A percentile compares a stretch with the other conserved stretches of the same genome.
phyloP scores from a whole-genome alignment of 2,888 invertebrate species.

The Drosophila paracracens region DNA sequence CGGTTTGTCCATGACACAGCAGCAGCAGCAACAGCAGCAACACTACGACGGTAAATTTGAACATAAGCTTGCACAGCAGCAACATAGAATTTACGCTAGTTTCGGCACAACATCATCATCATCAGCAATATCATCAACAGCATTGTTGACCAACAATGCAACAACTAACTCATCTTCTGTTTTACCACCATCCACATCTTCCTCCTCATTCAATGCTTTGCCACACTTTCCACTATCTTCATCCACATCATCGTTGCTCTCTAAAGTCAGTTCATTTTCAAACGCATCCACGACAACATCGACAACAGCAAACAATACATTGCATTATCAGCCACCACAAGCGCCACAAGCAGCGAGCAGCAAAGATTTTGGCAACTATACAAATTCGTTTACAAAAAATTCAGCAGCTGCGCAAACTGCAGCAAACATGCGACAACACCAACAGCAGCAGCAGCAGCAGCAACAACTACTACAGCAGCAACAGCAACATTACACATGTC shows the following conservation, averaged over 20 bases:
- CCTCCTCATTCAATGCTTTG: constrained; percentile 80
- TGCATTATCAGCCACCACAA: constrained; percentile 75
- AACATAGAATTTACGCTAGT: constrained; percentile 84
- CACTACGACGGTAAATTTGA: constrained; percentile 85
- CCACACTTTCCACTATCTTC: constrained; percentile 83
- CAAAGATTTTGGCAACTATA: constrained; percentile 73
- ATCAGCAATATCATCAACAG: constrained; percentile 47
- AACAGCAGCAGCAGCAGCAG: constrained; percentile 62
- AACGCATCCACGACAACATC: constrained; percentile 65
- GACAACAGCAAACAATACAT: constrained; percentile 56
- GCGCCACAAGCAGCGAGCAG: constrained; percentile 55
- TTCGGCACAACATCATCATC: constrained; percentile 79
- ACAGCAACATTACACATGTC: constrained; percentile 82
- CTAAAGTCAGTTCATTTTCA: constrained; percentile 83
- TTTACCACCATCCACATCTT: constrained; percentile 61
- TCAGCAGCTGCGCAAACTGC: constrained; percentile 77
- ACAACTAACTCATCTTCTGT: constrained; percentile 72
- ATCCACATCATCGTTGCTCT: constrained; percentile 83
- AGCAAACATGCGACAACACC: constrained; percentile 67
- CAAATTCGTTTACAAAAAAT: constrained; percentile 82
- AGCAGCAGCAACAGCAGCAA: constrained; percentile 81
- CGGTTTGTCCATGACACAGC: constrained; percentile 70
- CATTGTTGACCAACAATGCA: constrained; percentile 64
- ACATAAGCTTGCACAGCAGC: constrained; percentile 69
- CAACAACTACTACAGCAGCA: constrained; percentile 60